Evolutionary conservation across 2,888 invertebrate species (phyloP).

Genomic region (Caenorhabditis panamensis): DNA sequence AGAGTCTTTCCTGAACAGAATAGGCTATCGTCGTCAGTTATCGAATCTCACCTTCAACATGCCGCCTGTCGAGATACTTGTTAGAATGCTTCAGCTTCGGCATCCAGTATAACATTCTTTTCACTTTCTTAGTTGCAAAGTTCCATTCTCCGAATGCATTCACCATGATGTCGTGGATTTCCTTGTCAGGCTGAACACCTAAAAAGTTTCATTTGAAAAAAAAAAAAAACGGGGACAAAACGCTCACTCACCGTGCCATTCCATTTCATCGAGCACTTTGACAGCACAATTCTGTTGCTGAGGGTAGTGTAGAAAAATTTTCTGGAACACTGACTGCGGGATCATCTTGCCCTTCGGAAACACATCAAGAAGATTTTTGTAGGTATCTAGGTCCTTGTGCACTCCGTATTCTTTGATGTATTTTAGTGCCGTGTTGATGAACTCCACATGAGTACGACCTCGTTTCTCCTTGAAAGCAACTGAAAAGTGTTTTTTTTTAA

Average conservation of each 20-base stretch:
- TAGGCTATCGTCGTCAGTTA: background rate
- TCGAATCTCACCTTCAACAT: conserved; percentile 69
- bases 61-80: conserved; percentile 88
- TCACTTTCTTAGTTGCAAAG: conserved; percentile 82
- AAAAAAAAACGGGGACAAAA: no score
- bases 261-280: conserved; percentile 95
- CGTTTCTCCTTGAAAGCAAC: conserved; percentile 87
- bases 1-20: conserved; percentile 59
- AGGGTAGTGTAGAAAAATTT: conserved; percentile 94
- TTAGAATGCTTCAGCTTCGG: conserved; percentile 94
- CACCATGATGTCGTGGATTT: conserved; percentile 89
- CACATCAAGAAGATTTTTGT: conserved; percentile 81
- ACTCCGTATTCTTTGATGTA: conserved; percentile 93
- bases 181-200: conserved; percentile 93
- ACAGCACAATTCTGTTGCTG: conserved; percentile 95
- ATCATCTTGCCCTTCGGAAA: conserved; percentile 89
- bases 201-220: conserved; percentile 9
- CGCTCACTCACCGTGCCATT: conserved; percentile 89
- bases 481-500: conserved; percentile 16
- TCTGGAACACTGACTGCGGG: conserved; percentile 87
- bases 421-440: conserved; percentile 91
- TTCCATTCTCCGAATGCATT: conserved; percentile 90
- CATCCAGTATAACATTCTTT: conserved; percentile 85
- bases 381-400: conserved; percentile 85
- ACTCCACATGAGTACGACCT: conserved; percentile 92